These are phyloP conservation scores for Cantharis rustica DNA, from an alignment of 2,888 invertebrate genomes.

Conservation along the genomic window DNA sequence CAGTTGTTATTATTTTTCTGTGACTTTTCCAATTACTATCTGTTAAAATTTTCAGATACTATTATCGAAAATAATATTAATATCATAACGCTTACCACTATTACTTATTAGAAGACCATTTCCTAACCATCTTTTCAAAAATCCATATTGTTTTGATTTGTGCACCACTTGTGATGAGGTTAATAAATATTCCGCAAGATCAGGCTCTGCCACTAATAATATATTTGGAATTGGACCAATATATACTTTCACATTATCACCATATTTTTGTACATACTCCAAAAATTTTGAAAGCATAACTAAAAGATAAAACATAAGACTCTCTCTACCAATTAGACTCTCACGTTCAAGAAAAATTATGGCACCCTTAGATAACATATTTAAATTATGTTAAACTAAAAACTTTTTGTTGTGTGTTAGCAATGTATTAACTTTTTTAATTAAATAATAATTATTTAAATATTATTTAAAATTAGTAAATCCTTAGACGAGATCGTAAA, in stretches of 20 bases:
- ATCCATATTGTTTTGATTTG: constrained; percentile 48
- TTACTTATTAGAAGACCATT: constrained; percentile 45
- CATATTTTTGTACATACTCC: constrained; percentile 23
- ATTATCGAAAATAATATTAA: background rate
- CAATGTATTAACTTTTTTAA: no score
- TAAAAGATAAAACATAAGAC: background rate
- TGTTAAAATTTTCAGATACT: constrained; percentile 11
- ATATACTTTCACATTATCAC: constrained; percentile 26
- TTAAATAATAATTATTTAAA: no score
- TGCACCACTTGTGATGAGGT: constrained; percentile 44
- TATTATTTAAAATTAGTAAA: no score
- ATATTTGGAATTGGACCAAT: constrained; percentile 26
- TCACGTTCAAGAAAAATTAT: no score
- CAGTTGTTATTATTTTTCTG: constrained; percentile 75
- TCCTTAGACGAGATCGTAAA: no score
- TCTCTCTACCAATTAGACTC: no score
- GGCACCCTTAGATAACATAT: no score
- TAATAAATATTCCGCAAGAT: constrained; percentile 41
- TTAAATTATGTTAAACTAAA: no score
- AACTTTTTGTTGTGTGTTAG: no score
- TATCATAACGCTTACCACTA: constrained; percentile 1
- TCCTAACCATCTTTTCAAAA: constrained; percentile 49
- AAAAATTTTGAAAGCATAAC: constrained; percentile 27
- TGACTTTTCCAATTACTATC: constrained; percentile 68
- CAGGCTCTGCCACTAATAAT: constrained; percentile 21